Evolutionary conservation across 2,113 vertebrate genomes (phyloP).

Genomic region (Columba livia): DNA sequence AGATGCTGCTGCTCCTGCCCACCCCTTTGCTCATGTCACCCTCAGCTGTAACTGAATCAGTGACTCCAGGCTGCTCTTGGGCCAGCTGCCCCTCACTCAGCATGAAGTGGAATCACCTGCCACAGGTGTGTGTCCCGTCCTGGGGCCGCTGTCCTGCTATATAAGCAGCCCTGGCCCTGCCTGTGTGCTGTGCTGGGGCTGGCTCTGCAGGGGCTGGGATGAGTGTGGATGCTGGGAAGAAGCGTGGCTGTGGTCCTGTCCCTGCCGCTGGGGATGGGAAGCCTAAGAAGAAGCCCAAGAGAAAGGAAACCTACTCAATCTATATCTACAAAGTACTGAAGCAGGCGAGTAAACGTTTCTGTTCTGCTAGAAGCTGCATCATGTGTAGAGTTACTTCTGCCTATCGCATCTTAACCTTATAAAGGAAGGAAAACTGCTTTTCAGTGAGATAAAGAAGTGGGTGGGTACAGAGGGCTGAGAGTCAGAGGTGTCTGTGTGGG

Average conservation of each 20-base stretch:
- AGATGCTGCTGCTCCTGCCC: not conserved
- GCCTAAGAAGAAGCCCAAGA: not conserved
- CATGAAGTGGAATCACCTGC: not conserved
- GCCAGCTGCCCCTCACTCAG: not conserved
- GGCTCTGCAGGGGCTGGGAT: not conserved
- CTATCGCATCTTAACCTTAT: accelerated
- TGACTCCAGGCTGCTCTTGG: not conserved
- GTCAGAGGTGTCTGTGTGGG: not conserved
- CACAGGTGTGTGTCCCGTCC: not conserved
- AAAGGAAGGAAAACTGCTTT: not conserved
- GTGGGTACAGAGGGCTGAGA: not conserved
- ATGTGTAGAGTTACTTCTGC: accelerated
- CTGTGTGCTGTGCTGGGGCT: not conserved
- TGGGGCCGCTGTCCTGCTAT: not conserved
- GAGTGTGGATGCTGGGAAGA: not conserved
- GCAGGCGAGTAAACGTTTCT: slow-evolving; percentile 13
- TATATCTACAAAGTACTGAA: slow-evolving; percentile 66
- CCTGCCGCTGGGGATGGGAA: not conserved
- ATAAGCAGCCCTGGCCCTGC: not conserved
- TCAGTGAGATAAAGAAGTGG: not conserved
- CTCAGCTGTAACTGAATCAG: not conserved
- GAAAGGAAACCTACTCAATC: slow-evolving; percentile 36
- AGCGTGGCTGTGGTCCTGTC: no score
- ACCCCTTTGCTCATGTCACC: not conserved
- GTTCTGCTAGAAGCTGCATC: not conserved